These are phyloP conservation scores for Tetranychus piercei DNA, from an alignment of 2,888 invertebrate genomes.

Conservation along the genomic window DNA sequence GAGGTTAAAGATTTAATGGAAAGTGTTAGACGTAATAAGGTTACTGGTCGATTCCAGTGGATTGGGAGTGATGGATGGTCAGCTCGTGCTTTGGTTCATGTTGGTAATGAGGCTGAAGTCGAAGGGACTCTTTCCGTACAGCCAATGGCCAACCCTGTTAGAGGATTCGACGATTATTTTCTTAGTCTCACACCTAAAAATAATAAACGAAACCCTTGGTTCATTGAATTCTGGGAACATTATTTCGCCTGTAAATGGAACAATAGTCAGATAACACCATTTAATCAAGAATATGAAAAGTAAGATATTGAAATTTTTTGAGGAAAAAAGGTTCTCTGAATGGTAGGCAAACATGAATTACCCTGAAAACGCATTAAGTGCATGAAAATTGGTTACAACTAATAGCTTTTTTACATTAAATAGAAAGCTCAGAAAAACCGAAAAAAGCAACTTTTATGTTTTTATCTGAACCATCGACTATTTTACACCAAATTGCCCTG, in stretches of 20 bases:
- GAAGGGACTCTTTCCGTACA: conserved; percentile 88
- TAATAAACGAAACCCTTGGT: conserved; percentile 86
- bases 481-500: too few species aligned
- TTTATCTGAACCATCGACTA: too few species aligned
- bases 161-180: conserved; percentile 72
- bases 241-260: conserved; percentile 61
- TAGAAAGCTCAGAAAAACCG: too few species aligned
- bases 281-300: conserved; percentile 51
- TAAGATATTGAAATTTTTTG: neutral
- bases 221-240: conserved; percentile 86
- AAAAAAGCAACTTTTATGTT: too few species aligned
- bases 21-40: conserved; percentile 66
- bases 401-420: too few species aligned
- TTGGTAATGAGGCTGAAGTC: conserved; percentile 70
- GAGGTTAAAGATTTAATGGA: conserved; percentile 72
- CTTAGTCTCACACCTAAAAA: conserved; percentile 60
- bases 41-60: conserved; percentile 78
- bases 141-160: conserved; percentile 72
- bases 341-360: neutral
- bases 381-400: too few species aligned
- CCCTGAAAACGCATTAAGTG: neutral
- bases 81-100: conserved; percentile 48
- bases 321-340: neutral
- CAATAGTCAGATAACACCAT: conserved; percentile 58
- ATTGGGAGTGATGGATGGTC: conserved; percentile 91